A percentile compares a stretch with the other conserved stretches of the same genome.
Conservation (phyloP, 2,113 vertebrate species). For the Ceuthmochares aereus region DNA sequence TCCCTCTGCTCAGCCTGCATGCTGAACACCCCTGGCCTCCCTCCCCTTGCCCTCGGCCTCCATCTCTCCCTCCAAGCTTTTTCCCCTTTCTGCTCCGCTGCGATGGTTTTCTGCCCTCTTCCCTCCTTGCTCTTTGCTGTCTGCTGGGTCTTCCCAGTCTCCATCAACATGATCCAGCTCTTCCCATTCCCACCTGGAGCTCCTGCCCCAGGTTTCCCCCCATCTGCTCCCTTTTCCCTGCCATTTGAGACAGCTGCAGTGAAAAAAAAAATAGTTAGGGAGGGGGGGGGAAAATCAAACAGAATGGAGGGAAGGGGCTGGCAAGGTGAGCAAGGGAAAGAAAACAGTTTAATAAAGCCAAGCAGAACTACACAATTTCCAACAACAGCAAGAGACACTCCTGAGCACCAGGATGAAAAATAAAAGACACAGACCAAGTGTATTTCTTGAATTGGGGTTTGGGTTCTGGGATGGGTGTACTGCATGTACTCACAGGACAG, state of each 20-base stretch:
- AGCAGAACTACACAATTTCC: constrained; percentile 1
- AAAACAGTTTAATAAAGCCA: background rate
- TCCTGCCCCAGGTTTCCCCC: background rate
- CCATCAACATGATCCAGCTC: rapidly evolving
- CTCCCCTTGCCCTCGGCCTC: background rate
- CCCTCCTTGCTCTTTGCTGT: background rate
- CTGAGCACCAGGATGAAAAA: background rate
- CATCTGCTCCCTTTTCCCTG: background rate
- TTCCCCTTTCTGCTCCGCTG: background rate
- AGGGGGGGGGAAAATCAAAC: background rate
- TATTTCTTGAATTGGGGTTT: background rate
- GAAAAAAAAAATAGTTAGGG: background rate
- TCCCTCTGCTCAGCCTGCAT: background rate
- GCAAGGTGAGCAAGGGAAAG: background rate
- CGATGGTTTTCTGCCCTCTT: background rate
- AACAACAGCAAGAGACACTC: background rate
- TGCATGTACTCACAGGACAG: background rate
- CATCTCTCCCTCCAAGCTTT: background rate
- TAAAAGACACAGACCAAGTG: background rate
- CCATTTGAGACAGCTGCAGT: background rate
- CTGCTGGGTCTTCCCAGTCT: background rate
- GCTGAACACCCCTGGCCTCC: background rate
- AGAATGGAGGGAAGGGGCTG: background rate
- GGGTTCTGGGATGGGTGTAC: background rate
- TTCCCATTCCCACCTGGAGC: background rate